Conservation (phyloP, 2,797 vertebrate species). For the Ispidina picta region DNA sequence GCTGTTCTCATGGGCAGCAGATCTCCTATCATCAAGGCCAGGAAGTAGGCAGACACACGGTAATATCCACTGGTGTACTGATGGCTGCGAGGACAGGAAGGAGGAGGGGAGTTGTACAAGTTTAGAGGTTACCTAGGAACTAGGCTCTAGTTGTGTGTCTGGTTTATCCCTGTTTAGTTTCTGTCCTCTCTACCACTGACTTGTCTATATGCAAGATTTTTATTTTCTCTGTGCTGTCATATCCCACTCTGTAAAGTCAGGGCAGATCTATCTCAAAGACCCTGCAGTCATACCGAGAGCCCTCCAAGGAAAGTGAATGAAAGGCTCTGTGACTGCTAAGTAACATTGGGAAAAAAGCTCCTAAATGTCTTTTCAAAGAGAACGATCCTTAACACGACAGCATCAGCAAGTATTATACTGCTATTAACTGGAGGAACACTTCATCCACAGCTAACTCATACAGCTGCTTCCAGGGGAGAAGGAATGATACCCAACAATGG, state of each 20-base stretch:
- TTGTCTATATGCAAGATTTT: neutral
- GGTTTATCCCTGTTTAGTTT: neutral
- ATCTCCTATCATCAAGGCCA: slow-evolving; percentile 74
- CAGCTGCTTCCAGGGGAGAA: neutral
- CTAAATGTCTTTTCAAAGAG: neutral
- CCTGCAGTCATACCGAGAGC: neutral
- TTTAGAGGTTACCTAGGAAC: slow-evolving; percentile 12
- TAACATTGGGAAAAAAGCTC: neutral
- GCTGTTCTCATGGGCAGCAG: slow-evolving; percentile 74
- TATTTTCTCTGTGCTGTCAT: neutral
- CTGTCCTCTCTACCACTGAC: neutral
- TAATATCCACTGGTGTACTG: slow-evolving; percentile 77
- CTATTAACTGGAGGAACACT: neutral
- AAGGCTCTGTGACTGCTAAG: neutral
- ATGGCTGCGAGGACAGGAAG: slow-evolving; percentile 64
- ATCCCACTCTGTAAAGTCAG: neutral
- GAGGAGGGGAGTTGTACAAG: slow-evolving; percentile 24
- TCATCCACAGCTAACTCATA: neutral
- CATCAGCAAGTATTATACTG: neutral
- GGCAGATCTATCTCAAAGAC: neutral
- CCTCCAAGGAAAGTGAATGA: neutral
- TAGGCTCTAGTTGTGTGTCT: neutral
- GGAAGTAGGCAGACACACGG: slow-evolving; percentile 72
- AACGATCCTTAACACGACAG: neutral
- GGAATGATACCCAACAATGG: neutral